Conservation (phyloP, 2,797 vertebrate species). For the Protosalanx chinensis region DNA sequence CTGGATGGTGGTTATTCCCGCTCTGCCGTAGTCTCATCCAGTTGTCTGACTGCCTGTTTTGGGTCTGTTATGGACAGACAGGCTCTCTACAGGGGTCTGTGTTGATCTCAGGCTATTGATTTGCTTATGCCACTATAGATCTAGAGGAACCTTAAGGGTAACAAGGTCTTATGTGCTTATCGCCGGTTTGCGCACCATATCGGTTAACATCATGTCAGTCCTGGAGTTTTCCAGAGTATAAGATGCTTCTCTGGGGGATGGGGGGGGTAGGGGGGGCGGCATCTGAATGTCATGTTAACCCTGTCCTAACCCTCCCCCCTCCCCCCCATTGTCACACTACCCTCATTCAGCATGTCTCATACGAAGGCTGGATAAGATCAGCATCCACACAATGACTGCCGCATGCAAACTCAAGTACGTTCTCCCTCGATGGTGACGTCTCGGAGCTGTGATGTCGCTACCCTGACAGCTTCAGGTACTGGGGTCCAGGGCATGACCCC, state of each 20-base stretch:
- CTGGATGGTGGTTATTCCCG: slow-evolving; percentile 27
- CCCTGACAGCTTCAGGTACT: not conserved
- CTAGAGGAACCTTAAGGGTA: slow-evolving; percentile 36
- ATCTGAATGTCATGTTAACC: not conserved
- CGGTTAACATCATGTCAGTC: slow-evolving; percentile 13
- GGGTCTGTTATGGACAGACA: slow-evolving; percentile 39
- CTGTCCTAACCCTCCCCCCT: not conserved
- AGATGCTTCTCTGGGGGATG: slow-evolving; percentile 11
- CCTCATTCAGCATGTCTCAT: not conserved
- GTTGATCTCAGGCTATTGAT: slow-evolving; percentile 27
- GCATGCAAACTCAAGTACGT: slow-evolving; percentile 56
- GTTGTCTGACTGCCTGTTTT: slow-evolving; percentile 44
- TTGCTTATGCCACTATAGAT: slow-evolving; percentile 33
- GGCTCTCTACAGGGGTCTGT: slow-evolving; percentile 7
- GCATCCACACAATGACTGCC: not conserved
- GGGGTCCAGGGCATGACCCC: not conserved
- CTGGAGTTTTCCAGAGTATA: slow-evolving; percentile 1
- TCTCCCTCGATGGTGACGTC: slow-evolving; percentile 55
- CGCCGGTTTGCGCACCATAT: slow-evolving; percentile 23
- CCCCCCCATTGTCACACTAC: not conserved
- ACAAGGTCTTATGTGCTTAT: slow-evolving; percentile 45
- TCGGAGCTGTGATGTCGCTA: slow-evolving; percentile 9
- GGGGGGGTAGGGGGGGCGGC: not conserved
- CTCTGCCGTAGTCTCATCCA: slow-evolving; percentile 17
- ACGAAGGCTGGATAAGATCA: not conserved